Base-by-base conservation (phyloP, 2,888 invertebrate genomes). In the Euclidia mi region DNA sequence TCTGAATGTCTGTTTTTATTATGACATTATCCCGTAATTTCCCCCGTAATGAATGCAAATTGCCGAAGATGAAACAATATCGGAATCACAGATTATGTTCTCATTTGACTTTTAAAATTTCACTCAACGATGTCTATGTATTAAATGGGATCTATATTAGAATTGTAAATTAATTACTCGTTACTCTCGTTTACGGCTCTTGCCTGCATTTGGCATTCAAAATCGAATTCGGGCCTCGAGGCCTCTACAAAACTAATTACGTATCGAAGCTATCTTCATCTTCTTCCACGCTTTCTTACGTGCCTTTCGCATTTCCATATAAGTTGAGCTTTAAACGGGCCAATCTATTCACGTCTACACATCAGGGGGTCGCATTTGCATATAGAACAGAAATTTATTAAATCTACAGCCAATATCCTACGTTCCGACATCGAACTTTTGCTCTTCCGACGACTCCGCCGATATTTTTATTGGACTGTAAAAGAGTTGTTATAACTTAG, bases 331-430 rank as follows among this genome's bases (percentile, higher is more conserved):
- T 91, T 94, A 94, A 94, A 94, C 94, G 94, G 92, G 88, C 94
- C 94, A 94, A 94, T 94, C 94, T 94, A 94, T 94, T 94, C 94
- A 92, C 93, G 94, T 94, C 94, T 94, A 94, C 94, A 94, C 94
- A 94, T 94, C 94, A 94, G 92, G 92, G 92, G 91, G 91, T 89
- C 92, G 87, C 90, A 94, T 94, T 94, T 94, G 94, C 94, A 94
- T 94, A 94, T 94, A 94, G 92, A 94, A 93, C 92, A 93, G 93
- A 93, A 94, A 94, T 94, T 94, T 94, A 94, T 94, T 94, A 94
- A 94, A 94, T 94, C 94, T 94, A 94, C 93, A 90, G 93, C 92
- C 94, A 94, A 94, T 94, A 94, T 93, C 89, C 89, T 82, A 87
- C 92, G 93, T 89, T 88, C 87, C 89, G 85, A 92, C 92, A 92